phyloP scores from a whole-genome alignment of 2,888 invertebrate genomes.

The Esperia sulphurella region DNA sequence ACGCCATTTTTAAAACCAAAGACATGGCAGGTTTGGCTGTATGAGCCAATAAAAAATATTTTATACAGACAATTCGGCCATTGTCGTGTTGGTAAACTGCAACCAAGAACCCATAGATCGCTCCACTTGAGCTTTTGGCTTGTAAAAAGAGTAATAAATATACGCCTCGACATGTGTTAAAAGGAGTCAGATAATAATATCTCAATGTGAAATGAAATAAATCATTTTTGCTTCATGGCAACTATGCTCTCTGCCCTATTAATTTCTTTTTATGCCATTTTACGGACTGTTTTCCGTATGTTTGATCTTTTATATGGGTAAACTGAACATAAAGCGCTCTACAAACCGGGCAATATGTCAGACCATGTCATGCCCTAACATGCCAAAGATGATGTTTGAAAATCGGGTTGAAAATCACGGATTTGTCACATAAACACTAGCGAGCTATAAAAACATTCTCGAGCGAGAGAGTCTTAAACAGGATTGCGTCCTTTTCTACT shows the following conservation, averaged over 20 bases:
- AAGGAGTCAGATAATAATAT: slow-evolving; percentile 68
- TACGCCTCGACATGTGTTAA: slow-evolving; percentile 70
- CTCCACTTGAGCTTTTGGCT: slow-evolving; percentile 72
- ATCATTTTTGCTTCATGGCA: slow-evolving; percentile 52
- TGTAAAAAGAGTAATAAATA: slow-evolving; percentile 75
- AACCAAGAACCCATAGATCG: slow-evolving; percentile 73
- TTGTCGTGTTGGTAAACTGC: slow-evolving; percentile 80
- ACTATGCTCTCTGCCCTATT: slow-evolving; percentile 13
- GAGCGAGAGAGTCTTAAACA: too few species aligned
- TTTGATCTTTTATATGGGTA: too few species aligned
- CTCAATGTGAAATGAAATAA: slow-evolving; percentile 25
- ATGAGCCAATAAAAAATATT: slow-evolving; percentile 78
- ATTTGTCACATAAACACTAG: too few species aligned
- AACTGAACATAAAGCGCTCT: too few species aligned
- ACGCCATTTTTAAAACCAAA: slow-evolving; percentile 82
- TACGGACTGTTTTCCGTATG: background rate
- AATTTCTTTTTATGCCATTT: slow-evolving; percentile 1
- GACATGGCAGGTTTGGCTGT: slow-evolving; percentile 77
- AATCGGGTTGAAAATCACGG: too few species aligned
- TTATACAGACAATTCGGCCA: slow-evolving; percentile 76
- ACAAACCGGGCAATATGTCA: too few species aligned
- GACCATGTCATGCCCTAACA: too few species aligned
- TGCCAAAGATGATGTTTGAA: too few species aligned
- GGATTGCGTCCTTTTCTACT: too few species aligned
- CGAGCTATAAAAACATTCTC: too few species aligned